A percentile compares a stretch with the other conserved stretches of the same genome.
phyloP scores from a whole-genome alignment of 2,888 invertebrate genomes.

The Hydraecia micacea region DNA sequence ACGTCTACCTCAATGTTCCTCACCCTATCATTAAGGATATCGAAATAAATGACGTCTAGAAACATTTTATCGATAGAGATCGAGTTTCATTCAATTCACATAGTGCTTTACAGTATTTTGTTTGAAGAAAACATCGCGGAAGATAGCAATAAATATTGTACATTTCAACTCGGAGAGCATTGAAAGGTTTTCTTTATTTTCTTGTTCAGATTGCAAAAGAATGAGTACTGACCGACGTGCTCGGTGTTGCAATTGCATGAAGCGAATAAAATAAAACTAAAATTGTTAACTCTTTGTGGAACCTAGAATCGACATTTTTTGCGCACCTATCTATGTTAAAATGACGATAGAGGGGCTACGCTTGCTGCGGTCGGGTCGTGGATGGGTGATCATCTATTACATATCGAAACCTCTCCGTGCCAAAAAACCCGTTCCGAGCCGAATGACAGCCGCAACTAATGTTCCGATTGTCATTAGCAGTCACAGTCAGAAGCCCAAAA shows the following conservation, averaged over 20 bases:
- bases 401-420: no score
- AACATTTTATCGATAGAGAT: background rate
- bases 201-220: conserved; percentile 46
- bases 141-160: conserved; percentile 55
- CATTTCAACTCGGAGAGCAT: conserved; percentile 36
- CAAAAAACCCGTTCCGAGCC: no score
- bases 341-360: background rate
- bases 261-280: conserved; percentile 43
- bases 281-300: conserved; percentile 19
- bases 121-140: conserved; percentile 41
- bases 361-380: no score
- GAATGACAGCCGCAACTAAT: no score
- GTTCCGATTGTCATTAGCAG: no score
- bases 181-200: conserved; percentile 52
- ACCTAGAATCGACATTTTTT: background rate
- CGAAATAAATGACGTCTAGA: background rate
- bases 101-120: conserved; percentile 24
- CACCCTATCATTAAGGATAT: background rate
- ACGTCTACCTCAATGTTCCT: background rate
- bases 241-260: conserved; percentile 33
- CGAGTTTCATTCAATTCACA: conserved; percentile 21
- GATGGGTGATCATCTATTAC: no score
- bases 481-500: no score
- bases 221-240: conserved; percentile 51
- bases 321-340: background rate